These are phyloP conservation scores for Macroglossus sobrinus DNA, from an alignment of 2,113 vertebrate species.

Conservation along the genomic window DNA sequence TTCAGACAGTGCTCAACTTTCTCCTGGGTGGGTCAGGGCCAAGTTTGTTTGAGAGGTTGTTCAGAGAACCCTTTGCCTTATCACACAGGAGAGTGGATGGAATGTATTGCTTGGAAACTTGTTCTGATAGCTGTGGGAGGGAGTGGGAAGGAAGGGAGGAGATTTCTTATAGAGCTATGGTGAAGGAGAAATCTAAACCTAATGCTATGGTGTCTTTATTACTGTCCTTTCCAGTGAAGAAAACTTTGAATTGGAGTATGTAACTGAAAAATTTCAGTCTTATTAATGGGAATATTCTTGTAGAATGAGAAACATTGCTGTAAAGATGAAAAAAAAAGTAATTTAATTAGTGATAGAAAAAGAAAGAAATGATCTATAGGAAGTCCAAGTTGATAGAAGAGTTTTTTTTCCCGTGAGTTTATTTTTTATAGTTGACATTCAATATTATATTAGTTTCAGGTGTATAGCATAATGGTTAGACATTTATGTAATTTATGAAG, in stretches of 20 bases:
- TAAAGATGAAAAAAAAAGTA: neutral
- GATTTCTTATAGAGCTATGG: neutral
- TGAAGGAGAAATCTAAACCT: neutral
- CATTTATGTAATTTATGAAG: no score
- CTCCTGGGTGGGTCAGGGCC: neutral
- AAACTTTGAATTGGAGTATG: neutral
- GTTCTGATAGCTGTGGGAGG: neutral
- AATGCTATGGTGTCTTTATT: neutral
- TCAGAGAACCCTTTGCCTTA: neutral
- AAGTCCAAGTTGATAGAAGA: neutral
- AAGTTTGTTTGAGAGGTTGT: neutral
- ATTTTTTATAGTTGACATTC: no score
- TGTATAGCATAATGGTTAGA: no score
- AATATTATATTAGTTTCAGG: no score
- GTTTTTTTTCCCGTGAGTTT: no score
- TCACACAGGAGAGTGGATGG: neutral
- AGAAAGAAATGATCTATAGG: neutral
- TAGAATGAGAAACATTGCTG: neutral
- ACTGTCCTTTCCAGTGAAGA: neutral
- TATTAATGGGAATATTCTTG: constrained; percentile 4
- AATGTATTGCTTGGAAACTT: neutral
- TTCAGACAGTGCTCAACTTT: neutral
- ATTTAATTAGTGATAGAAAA: neutral
- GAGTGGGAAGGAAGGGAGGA: neutral
- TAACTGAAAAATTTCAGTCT: neutral